These are phyloP conservation scores for Temnothorax nylanderi DNA, from an alignment of 1,140 invertebrate genomes.

Conservation along the genomic window DNA sequence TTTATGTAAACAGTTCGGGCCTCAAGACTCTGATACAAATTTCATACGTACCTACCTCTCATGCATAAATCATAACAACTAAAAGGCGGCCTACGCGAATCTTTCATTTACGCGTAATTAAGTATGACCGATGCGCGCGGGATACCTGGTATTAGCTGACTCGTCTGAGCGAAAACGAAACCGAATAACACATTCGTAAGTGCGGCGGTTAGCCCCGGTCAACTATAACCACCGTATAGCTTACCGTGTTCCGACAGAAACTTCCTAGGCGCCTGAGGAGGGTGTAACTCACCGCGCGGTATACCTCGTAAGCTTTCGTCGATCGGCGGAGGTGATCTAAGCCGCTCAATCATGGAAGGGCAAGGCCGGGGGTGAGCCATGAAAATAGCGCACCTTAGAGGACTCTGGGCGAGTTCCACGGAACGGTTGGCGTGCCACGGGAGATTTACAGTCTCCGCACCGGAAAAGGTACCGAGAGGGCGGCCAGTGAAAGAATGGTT, in stretches of 20 bases:
- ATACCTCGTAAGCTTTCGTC: slow-evolving; percentile 73
- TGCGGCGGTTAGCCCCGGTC: slow-evolving; percentile 19
- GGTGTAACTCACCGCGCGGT: slow-evolving; percentile 64
- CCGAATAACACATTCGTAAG: slow-evolving; percentile 70
- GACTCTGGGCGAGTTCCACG: slow-evolving; percentile 59
- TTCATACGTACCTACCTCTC: background rate
- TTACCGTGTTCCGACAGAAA: slow-evolving; percentile 61
- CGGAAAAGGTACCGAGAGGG: slow-evolving; percentile 80
- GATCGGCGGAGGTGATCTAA: slow-evolving; percentile 70
- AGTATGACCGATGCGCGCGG: slow-evolving; percentile 22
- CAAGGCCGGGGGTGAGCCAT: slow-evolving; percentile 55
- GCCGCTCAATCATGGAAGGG: slow-evolving; percentile 53
- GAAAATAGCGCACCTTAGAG: slow-evolving; percentile 75
- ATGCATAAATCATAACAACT: background rate
- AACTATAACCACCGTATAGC: slow-evolving; percentile 69
- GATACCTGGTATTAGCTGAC: slow-evolving; percentile 64
- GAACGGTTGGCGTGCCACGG: slow-evolving; percentile 76
- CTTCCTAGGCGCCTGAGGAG: slow-evolving; percentile 41
- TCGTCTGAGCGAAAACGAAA: slow-evolving; percentile 64
- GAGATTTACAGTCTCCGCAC: slow-evolving; percentile 79
- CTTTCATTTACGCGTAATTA: slow-evolving; percentile 53
- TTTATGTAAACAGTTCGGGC: background rate
- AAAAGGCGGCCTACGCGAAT: slow-evolving; percentile 42
- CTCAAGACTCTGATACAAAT: background rate
- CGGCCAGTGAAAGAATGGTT: slow-evolving; percentile 79